Conservation (phyloP, 2,113 vertebrate species). For the Cacatua alba region DNA sequence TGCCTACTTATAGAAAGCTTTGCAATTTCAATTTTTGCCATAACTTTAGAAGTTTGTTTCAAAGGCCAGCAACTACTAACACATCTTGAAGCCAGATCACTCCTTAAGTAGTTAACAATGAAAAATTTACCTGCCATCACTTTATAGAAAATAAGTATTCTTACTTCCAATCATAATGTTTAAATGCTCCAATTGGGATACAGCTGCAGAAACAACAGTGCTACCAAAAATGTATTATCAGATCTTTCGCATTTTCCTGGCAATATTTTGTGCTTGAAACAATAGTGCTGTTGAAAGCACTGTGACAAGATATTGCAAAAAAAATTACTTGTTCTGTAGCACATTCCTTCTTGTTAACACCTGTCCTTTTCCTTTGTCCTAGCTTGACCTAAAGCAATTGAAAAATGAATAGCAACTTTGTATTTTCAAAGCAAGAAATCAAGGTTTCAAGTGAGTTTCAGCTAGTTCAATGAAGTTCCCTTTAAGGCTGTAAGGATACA, state of each 20-base stretch:
- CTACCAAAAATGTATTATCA: neutral
- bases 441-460: neutral
- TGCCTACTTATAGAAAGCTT: neutral
- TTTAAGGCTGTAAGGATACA: neutral
- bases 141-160: neutral
- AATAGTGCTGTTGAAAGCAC: conserved; percentile 4
- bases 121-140: neutral
- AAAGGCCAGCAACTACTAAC: neutral
- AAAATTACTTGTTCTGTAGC: neutral
- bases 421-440: conserved; percentile 2
- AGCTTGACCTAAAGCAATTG: neutral
- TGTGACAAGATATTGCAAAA: conserved; percentile 4
- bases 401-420: neutral
- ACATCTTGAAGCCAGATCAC: neutral
- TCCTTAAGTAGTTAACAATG: neutral
- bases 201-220: conserved; percentile 32
- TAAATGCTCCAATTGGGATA: neutral
- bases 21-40: neutral
- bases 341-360: conserved; percentile 14
- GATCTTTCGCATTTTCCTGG: neutral
- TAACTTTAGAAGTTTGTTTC: neutral
- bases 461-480: neutral
- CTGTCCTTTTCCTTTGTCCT: neutral
- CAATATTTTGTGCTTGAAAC: conserved; percentile 37
- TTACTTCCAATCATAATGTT: neutral